phyloP scores from a whole-genome alignment of 2,888 invertebrate species.

The Drosophila putrida region DNA sequence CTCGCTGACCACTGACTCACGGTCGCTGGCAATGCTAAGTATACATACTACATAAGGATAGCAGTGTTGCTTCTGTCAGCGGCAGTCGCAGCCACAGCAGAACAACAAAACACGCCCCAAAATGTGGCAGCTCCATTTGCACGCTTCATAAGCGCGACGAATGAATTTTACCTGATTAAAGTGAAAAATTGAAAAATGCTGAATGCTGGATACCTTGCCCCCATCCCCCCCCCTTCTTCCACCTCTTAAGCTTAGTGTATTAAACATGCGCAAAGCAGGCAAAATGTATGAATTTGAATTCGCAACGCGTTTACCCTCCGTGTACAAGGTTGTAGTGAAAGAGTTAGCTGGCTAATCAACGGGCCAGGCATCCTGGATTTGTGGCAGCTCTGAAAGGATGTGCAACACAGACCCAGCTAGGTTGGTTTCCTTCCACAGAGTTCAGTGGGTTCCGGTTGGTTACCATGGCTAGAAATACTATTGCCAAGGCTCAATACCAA shows the following conservation, averaged over 20 bases:
- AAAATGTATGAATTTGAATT: conserved; percentile 54
- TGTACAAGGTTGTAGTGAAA: background rate
- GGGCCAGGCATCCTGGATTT: conserved; percentile 65
- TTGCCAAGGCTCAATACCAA: conserved; percentile 34
- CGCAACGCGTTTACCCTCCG: conserved; percentile 23
- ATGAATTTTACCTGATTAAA: conserved; percentile 85
- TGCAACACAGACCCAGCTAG: conserved; percentile 25
- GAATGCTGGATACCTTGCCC: conserved; percentile 29
- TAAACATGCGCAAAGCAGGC: conserved; percentile 47
- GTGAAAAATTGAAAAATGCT: conserved; percentile 77
- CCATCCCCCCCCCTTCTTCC: background rate
- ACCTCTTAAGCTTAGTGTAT: conserved; percentile 50
- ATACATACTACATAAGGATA: conserved; percentile 29
- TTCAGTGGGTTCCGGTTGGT: conserved; percentile 39
- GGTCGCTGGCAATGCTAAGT: conserved; percentile 45
- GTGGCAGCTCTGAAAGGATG: conserved; percentile 34
- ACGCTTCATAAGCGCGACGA: conserved; percentile 83
- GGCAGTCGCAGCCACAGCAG: conserved; percentile 11
- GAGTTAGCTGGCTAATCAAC: conserved; percentile 70
- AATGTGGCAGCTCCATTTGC: conserved; percentile 42
- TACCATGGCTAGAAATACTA: conserved; percentile 71
- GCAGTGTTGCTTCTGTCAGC: conserved; percentile 27
- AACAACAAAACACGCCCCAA: conserved; percentile 10
- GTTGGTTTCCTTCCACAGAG: conserved; percentile 2
- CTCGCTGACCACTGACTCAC: conserved; percentile 14